phyloP scores from a whole-genome alignment of 2,797 vertebrate species.

The Sternotherus odoratus region DNA sequence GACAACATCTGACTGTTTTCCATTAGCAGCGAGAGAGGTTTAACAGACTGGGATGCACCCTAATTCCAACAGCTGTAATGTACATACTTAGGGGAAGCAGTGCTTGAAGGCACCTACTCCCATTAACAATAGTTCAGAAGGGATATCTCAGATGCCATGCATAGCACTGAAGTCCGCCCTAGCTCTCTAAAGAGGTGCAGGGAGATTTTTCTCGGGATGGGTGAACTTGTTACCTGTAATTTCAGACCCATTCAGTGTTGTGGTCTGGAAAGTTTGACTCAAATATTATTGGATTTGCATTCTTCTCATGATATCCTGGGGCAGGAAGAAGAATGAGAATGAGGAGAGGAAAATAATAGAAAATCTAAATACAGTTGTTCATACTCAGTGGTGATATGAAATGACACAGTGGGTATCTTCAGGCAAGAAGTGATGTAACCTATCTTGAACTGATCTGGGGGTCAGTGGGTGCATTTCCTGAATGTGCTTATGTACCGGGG shows the following conservation, averaged over 20 bases:
- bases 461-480: accelerated
- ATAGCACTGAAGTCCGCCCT: background rate
- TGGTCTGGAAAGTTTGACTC: background rate
- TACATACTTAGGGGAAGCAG: background rate
- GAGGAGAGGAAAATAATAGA: background rate
- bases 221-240: background rate
- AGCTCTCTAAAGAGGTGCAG: background rate
- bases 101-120: constrained; percentile 8
- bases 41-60: background rate
- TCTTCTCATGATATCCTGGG: constrained; percentile 9
- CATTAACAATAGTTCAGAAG: background rate
- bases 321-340: background rate
- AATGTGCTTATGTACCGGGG: background rate
- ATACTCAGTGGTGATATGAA: background rate
- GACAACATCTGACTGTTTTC: background rate
- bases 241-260: background rate
- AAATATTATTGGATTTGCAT: background rate
- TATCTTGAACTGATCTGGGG: background rate
- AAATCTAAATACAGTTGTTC: background rate
- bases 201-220: constrained; percentile 1
- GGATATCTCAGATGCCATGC: background rate
- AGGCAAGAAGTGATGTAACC: background rate
- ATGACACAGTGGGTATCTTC: background rate
- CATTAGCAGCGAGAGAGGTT: background rate
- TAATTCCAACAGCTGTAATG: background rate